phyloP scores from a whole-genome alignment of 2,113 vertebrate species.

The Copsychus sechellarum region DNA sequence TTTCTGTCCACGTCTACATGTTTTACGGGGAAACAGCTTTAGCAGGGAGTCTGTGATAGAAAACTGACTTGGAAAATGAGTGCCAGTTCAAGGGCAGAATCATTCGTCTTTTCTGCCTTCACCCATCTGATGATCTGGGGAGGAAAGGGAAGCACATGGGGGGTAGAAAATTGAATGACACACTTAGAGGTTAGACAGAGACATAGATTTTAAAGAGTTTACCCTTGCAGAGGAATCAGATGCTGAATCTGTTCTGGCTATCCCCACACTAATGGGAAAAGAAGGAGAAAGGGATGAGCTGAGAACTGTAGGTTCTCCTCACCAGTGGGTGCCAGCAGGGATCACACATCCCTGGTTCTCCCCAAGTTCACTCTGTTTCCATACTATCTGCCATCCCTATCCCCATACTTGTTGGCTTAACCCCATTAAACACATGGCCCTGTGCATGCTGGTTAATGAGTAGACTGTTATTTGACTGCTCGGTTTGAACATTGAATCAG shows the following conservation, averaged over 20 bases:
- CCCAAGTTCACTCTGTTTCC: background rate
- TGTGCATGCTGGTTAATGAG: background rate
- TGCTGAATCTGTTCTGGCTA: background rate
- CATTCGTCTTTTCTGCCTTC: background rate
- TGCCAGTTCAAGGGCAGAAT: background rate
- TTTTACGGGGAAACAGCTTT: constrained; percentile 16
- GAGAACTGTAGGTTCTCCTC: background rate
- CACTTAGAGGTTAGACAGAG: background rate
- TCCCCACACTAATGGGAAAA: background rate
- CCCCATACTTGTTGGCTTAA: background rate
- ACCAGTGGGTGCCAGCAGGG: background rate
- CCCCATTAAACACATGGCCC: background rate
- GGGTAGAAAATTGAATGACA: background rate
- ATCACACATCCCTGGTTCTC: background rate
- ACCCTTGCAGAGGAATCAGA: background rate
- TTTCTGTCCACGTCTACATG: background rate
- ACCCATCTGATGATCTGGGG: background rate
- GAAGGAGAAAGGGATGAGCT: background rate
- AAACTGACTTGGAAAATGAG: constrained; percentile 2
- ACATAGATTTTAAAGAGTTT: background rate
- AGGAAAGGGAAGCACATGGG: background rate
- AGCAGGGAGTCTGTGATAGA: background rate
- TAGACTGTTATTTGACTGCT: background rate
- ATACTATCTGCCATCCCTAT: background rate
- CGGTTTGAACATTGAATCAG: background rate